Evolutionary conservation across 2,797 vertebrate species (phyloP).

Genomic region (Lycodopsis pacificus): DNA sequence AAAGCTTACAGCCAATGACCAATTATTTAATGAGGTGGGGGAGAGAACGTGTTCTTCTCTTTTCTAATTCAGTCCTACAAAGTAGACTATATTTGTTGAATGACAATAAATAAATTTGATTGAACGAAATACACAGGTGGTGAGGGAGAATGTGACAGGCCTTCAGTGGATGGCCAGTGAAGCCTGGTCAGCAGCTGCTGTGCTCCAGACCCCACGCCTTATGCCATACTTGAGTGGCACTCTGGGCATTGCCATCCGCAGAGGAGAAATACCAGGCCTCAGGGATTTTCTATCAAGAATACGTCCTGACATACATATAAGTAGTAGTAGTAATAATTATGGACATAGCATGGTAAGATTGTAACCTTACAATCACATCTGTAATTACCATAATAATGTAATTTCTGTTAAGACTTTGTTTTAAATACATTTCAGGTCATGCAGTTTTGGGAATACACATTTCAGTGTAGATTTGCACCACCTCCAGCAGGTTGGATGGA

Average conservation of each 20-base stretch:
- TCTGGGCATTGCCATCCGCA: conserved; percentile 74
- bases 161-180: conserved; percentile 68
- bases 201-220: conserved; percentile 46
- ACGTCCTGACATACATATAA: too few species aligned
- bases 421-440: too few species aligned
- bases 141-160: conserved; percentile 59
- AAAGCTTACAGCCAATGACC: background rate
- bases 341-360: too few species aligned
- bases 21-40: background rate
- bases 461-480: too few species aligned
- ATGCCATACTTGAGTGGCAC: conserved; percentile 69
- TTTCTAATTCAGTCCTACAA: background rate
- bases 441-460: too few species aligned
- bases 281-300: conserved; percentile 61
- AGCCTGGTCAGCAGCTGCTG: conserved; percentile 48
- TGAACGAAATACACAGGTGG: conserved; percentile 48
- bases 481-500: too few species aligned
- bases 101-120: background rate
- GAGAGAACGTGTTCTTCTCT: background rate
- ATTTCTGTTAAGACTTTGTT: too few species aligned
- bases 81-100: background rate
- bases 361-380: too few species aligned
- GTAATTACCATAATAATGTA: too few species aligned
- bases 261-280: conserved; percentile 75
- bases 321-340: too few species aligned